Evolutionary conservation across 2,797 vertebrate genomes (phyloP), one percentile per base, ranked within the genome.

Genomic region (Spondyliosoma cantharus): DNA sequence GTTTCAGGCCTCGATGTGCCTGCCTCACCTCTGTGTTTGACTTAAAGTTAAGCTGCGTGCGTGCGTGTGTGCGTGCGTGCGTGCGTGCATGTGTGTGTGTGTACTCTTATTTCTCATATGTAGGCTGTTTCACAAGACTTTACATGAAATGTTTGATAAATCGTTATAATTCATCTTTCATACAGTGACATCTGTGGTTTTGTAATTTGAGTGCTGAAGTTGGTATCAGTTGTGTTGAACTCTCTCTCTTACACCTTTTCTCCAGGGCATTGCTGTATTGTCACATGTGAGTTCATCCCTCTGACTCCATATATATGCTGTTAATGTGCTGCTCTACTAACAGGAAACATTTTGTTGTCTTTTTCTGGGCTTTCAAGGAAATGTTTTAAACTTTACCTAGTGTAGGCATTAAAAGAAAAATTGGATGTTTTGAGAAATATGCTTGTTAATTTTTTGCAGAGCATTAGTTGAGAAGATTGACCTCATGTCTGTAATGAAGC

Each of bases 211-310:
- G 16, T 65, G 14, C n/a, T 73, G 14, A 59, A n/a, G 27, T 58
- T 80, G 11, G 16, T 69, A 19, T 81, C 46, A 85, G 20, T 71
- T 77, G 71, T 89, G 76, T 70, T 89, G 13, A 89, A 81, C 3
- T 73, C 16, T 79, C 32, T 66, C 15, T 60, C 66, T 75, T 78
- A 73, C 22, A 69, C 80, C 71, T 78, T 54, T 45, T 87, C 83
- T 90, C 59, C 82, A 96, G 95, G 91, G 89, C 84, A 91, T 17
- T 76, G 87, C 93, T 81, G 89, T 91, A 74, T 91, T 96, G 81
- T 94, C 94, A 87, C 95, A 96, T 92, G 95, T 96, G 94, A 96
- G 95, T 95, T 84, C 4, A 87, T 83, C 53, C 48, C 59, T 83
- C 43, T 52, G 37, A 61, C 62, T 70, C 58, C 24, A 72, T 80